These are phyloP conservation scores for Gracilinanus agilis DNA, from an alignment of 2,113 vertebrate genomes.

Conservation along the genomic window DNA sequence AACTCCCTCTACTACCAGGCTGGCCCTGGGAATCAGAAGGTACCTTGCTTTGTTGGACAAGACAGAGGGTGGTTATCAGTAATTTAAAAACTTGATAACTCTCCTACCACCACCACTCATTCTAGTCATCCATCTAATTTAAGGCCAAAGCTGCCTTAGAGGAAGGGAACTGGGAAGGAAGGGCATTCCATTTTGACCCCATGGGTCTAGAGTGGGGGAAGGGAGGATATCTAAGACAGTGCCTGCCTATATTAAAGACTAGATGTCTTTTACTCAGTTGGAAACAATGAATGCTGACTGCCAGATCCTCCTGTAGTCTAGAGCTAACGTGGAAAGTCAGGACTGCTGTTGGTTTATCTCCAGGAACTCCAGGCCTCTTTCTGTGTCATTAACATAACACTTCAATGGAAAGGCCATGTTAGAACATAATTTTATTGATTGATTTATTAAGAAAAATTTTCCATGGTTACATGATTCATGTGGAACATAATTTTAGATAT, in stretches of 20 bases:
- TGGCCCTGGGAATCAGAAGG: conserved; percentile 25
- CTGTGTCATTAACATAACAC: conserved; percentile 1
- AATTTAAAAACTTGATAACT: conserved; percentile 29
- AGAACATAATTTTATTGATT: conserved; percentile 1
- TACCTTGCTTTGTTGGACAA: conserved; percentile 22
- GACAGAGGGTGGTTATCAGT: neutral
- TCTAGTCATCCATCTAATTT: conserved; percentile 11
- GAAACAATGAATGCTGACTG: neutral
- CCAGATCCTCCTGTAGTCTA: neutral
- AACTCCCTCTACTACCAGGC: conserved; percentile 18
- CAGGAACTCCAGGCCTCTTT: neutral
- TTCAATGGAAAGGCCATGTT: neutral
- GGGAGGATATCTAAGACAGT: neutral
- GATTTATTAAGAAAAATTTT: too few relatives aligned
- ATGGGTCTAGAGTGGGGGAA: neutral
- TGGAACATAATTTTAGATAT: neutral
- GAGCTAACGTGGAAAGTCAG: neutral
- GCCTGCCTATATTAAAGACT: conserved; percentile 20
- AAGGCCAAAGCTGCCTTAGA: conserved; percentile 14
- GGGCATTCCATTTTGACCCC: conserved; percentile 15
- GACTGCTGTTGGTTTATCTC: neutral
- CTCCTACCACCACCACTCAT: neutral
- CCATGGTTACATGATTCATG: too few relatives aligned
- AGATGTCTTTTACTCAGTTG: neutral
- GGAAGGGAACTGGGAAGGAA: neutral